phyloP scores from a whole-genome alignment of 2,888 invertebrate genomes.

The Tenthredo scrophulariae region DNA sequence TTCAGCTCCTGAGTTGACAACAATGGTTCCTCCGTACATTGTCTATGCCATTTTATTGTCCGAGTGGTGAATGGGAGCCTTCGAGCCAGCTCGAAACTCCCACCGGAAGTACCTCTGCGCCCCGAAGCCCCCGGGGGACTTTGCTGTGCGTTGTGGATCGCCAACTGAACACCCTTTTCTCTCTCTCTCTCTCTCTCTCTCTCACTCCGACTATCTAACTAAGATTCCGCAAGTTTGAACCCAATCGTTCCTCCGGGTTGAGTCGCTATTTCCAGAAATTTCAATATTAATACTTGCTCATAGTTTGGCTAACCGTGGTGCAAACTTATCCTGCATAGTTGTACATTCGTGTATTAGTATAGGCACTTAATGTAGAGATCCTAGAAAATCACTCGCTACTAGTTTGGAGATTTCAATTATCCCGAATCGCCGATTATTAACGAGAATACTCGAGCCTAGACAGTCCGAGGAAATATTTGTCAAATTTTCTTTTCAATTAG shows the following conservation, averaged over 20 bases:
- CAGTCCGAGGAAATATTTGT: neutral
- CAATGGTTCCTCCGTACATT: conserved; percentile 51
- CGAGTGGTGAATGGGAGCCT: conserved; percentile 47
- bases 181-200: conserved; percentile 14
- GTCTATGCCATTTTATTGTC: conserved; percentile 53
- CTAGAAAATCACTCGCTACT: neutral
- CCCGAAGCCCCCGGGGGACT: conserved; percentile 19
- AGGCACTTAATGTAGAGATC: neutral
- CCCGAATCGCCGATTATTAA: neutral
- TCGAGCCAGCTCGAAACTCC: conserved; percentile 48
- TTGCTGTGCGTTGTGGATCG: conserved; percentile 1
- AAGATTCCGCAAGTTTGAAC: conserved; percentile 20
- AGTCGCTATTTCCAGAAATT: neutral
- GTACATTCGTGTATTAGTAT: neutral
- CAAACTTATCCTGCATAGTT: neutral
- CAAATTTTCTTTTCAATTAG: neutral
- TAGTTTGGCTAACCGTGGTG: neutral
- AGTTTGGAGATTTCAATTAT: neutral
- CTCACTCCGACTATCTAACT: neutral
- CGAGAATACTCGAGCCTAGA: neutral
- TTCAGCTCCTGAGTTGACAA: conserved; percentile 51
- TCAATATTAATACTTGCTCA: neutral
- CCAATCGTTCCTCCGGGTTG: neutral
- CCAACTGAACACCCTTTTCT: conserved; percentile 20
- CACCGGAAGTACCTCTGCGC: conserved; percentile 47